These are phyloP conservation scores for Drosophila littoralis DNA, from an alignment of 1,140 invertebrate species.

Conservation along the genomic window DNA sequence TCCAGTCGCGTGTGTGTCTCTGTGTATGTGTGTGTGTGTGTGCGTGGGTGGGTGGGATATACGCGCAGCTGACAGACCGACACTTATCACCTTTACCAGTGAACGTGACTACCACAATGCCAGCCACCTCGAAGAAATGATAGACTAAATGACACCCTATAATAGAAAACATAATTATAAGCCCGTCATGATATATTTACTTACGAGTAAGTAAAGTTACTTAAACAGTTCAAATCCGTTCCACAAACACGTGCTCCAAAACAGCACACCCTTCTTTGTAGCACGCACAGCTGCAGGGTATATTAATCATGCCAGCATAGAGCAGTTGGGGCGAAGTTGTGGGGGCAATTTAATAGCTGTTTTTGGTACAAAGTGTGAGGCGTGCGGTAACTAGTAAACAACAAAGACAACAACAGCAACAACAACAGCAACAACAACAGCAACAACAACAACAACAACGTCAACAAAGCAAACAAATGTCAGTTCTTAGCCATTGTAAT, in stretches of 20 bases:
- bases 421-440: conserved; percentile 10
- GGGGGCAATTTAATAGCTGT: conserved; percentile 16
- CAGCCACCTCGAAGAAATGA: neutral
- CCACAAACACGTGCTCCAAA: neutral
- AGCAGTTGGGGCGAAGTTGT: neutral
- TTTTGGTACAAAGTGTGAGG: conserved; percentile 20
- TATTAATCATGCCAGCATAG: conserved; percentile 13
- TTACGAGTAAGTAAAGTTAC: neutral
- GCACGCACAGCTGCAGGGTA: neutral
- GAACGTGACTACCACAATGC: conserved; percentile 56
- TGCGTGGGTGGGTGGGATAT: conserved; percentile 51
- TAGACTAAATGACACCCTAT: conserved; percentile 16
- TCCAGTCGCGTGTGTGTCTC: conserved; percentile 45
- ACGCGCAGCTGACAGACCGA: conserved; percentile 46
- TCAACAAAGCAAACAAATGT: conserved; percentile 16
- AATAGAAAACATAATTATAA: neutral
- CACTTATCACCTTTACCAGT: conserved; percentile 66
- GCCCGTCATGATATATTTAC: too few relatives aligned
- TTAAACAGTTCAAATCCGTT: neutral
- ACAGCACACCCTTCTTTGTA: neutral
- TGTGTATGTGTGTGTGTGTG: conserved; percentile 55
- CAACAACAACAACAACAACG: conserved; percentile 14
- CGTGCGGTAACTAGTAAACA: conserved; percentile 24
- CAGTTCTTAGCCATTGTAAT: conserved; percentile 52
- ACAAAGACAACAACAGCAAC: conserved; percentile 19